Conservation (phyloP, 2,113 vertebrate species). For the Struthio camelus region DNA sequence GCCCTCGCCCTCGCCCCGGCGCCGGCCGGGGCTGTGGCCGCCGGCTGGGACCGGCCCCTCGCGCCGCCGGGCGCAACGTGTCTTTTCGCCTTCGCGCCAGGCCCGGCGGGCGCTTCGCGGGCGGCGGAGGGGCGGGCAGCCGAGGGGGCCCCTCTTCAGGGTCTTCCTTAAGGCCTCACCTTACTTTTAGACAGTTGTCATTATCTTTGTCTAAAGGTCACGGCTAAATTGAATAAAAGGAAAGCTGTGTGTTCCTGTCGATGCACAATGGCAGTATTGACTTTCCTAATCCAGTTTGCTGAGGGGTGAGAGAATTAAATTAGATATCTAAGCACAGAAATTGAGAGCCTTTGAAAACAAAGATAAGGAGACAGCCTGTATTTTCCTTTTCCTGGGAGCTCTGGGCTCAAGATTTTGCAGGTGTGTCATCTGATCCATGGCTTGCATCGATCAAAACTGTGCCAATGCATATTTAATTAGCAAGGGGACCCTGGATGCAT, state of each 20-base stretch:
- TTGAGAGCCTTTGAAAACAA: slow-evolving; percentile 88
- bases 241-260: slow-evolving; percentile 86
- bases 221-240: slow-evolving; percentile 88
- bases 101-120: slow-evolving; percentile 3
- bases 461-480: slow-evolving; percentile 97
- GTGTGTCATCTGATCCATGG: slow-evolving; percentile 91
- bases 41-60: too few relatives aligned
- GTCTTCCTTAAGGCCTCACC: slow-evolving; percentile 75
- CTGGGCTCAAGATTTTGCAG: slow-evolving; percentile 90
- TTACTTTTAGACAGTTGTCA: slow-evolving; percentile 85
- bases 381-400: slow-evolving; percentile 84
- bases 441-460: slow-evolving; percentile 89
- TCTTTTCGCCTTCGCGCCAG: neutral
- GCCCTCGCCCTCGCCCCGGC: too few relatives aligned
- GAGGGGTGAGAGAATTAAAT: slow-evolving; percentile 93
- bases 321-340: slow-evolving; percentile 90
- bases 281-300: slow-evolving; percentile 91
- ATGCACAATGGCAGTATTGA: slow-evolving; percentile 89
- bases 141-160: slow-evolving; percentile 43
- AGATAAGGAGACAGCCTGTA: slow-evolving; percentile 84
- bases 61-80: too few relatives aligned
- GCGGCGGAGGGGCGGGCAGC: neutral
- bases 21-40: too few relatives aligned
- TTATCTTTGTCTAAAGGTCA: slow-evolving; percentile 90
- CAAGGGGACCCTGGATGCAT: slow-evolving; percentile 86